phyloP scores from a whole-genome alignment of 2,113 vertebrate species.

The Azemiops feae region DNA sequence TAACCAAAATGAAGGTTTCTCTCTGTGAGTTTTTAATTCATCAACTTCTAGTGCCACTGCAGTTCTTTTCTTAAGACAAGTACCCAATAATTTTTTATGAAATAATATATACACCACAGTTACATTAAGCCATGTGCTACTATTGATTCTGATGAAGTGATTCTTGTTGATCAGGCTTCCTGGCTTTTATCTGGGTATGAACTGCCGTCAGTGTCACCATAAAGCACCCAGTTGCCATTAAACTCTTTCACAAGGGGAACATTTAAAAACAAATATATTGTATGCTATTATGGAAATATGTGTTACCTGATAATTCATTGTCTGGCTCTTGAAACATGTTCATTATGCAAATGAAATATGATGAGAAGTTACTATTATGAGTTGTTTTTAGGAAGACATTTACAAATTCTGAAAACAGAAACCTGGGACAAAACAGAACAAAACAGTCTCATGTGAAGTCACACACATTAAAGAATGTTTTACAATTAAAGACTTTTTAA shows the following conservation, averaged over 20 bases:
- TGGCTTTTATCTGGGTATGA: neutral
- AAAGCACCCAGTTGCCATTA: neutral
- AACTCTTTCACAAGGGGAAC: conserved; percentile 5
- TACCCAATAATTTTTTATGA: neutral
- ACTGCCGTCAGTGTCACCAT: neutral
- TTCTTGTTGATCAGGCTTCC: neutral
- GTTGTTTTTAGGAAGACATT: conserved; percentile 65
- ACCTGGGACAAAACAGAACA: conserved; percentile 65
- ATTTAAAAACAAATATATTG: conserved; percentile 19
- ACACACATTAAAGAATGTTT: neutral
- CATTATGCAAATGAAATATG: conserved; percentile 72
- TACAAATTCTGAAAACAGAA: conserved; percentile 72
- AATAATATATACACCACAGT: neutral
- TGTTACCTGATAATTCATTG: conserved; percentile 67
- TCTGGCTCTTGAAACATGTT: conserved; percentile 56
- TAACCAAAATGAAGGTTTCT: neutral
- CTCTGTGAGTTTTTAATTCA: neutral
- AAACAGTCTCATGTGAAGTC: conserved; percentile 22
- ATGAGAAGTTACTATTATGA: conserved; percentile 57
- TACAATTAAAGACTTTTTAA: conserved; percentile 9
- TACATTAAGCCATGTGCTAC: neutral
- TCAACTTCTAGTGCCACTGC: neutral
- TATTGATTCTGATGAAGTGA: neutral
- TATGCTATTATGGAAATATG: conserved; percentile 29
- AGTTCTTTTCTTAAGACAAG: neutral